Base-by-base conservation (phyloP, 2,888 invertebrate species). In the Tribolium freemani region DNA sequence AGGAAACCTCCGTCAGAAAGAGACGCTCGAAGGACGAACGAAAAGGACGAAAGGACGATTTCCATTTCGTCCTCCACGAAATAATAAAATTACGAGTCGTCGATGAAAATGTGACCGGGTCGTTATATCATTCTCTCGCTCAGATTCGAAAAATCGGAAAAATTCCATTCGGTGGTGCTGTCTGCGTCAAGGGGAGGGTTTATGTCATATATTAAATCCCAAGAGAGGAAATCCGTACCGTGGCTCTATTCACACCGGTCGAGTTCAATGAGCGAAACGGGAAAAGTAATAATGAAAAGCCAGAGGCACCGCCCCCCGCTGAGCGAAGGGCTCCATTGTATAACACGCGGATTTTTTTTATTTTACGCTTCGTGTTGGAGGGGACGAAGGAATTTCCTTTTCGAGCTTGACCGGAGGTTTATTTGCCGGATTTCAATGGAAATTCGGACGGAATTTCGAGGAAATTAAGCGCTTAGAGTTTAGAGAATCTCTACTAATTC, bases 211-310 rank as follows among this genome's bases (percentile, higher is more conserved):
- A 69, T 69, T 69, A 69, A 60, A 69, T 60, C 69, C 69, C 69
- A 44, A 44, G 53, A 48, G 67, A 67, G 67, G 60, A 69, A 69
- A 69, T 69, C 60, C 69, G 58, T 50, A 50, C 51, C 60, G 58
- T 57, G 38, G 26, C 6, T 67, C 69, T 70, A 70, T 70, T 70
- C 69, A 70, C 46, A 70, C 46, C 63, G 38, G 56, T 50, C 48
- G 69, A 63, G 54, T 63, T 70, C 69, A 70, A 70, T 63, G 69
- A 70, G 63, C 61, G 63, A 70, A 63, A 63, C 61, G 69, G 61
- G 63, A 70, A 70, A 70, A 70, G 69, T 63, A 61, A 63, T 70
- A 63, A 70, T 70, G 69, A 69, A 69, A 69, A 69, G 53, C 61
- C 50, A 26, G 57, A 21, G 38, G 67, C 9, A 26, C 53, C 20